phyloP scores from a whole-genome alignment of 2,797 vertebrate genomes.

The Fistularia commersonii region DNA sequence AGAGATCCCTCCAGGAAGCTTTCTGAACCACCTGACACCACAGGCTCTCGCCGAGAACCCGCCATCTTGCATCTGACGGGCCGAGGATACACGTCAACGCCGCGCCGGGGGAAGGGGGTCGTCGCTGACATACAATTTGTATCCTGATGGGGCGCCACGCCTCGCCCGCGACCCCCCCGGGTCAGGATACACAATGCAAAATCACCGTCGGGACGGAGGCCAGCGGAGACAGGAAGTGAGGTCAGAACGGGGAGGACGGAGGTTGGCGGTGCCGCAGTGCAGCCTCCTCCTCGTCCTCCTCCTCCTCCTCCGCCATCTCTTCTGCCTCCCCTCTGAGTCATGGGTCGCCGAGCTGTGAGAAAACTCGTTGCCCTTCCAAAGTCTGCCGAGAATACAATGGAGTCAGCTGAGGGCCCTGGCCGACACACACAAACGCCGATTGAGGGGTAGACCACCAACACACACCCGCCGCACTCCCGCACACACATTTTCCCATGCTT shows the following conservation, averaged over 20 bases:
- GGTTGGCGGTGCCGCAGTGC: constrained; percentile 55
- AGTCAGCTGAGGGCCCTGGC: constrained; percentile 12
- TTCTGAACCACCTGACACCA: too few species aligned
- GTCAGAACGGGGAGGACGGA: constrained; percentile 39
- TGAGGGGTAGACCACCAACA: constrained; percentile 18
- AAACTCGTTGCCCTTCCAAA: constrained; percentile 46
- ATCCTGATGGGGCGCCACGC: too few species aligned
- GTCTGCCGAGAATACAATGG: constrained; percentile 39
- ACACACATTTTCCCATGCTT: not conserved
- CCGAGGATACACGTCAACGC: too few species aligned
- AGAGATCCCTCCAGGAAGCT: too few species aligned
- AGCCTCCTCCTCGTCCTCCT: constrained; percentile 27
- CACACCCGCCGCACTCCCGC: not conserved
- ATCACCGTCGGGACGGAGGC: constrained; percentile 11
- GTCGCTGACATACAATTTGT: too few species aligned
- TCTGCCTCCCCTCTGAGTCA: constrained; percentile 41
- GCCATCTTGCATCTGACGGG: too few species aligned
- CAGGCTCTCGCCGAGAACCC: too few species aligned
- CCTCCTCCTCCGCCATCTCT: too few species aligned
- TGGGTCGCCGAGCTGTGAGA: constrained; percentile 41
- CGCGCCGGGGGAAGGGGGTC: too few species aligned
- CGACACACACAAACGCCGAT: constrained; percentile 1
- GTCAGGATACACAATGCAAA: too few species aligned
- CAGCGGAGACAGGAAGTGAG: constrained; percentile 50
- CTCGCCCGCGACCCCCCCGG: too few species aligned